Percentiles rank a stretch among this genome's conserved stretches.
These are phyloP conservation scores for Hymenopus coronatus DNA, from an alignment of 2,888 invertebrate genomes.

Conservation along the genomic window DNA sequence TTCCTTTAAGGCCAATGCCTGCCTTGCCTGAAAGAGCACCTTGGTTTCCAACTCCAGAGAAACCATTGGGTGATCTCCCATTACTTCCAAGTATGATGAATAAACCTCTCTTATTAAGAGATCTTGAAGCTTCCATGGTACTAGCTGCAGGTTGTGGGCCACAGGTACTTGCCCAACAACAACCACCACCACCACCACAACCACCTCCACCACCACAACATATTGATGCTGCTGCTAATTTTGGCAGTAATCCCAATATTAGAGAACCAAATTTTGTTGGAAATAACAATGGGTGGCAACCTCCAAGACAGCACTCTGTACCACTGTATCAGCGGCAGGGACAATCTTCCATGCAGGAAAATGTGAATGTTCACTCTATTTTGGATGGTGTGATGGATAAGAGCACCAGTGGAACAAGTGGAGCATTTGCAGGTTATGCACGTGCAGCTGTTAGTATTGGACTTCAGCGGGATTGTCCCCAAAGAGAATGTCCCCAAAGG, in stretches of 20 bases:
- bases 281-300: neutral
- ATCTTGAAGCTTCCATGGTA: conserved; percentile 26
- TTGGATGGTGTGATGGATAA: conserved; percentile 4
- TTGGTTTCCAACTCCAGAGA: conserved; percentile 12
- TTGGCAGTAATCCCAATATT: neutral
- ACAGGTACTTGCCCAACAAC: neutral
- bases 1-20: conserved; percentile 27
- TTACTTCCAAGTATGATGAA: conserved; percentile 34
- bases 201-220: conserved; percentile 26
- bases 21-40: conserved; percentile 17
- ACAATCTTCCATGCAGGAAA: conserved; percentile 23
- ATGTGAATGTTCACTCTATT: conserved; percentile 37
- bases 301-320: conserved; percentile 43
- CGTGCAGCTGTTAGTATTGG: conserved; percentile 35
- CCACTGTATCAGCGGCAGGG: conserved; percentile 53
- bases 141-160: conserved; percentile 11
- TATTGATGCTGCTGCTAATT: neutral
- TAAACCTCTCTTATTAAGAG: conserved; percentile 23
- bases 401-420: conserved; percentile 24
- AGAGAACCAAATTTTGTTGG: neutral
- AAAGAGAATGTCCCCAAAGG: conserved; percentile 5
- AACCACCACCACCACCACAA: neutral
- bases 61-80: conserved; percentile 31
- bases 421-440: conserved; percentile 39
- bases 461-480: conserved; percentile 8